Evolutionary conservation across 2,113 vertebrate genomes (phyloP), one percentile per base, ranked within the genome.

Genomic region (Thunnus thynnus): DNA sequence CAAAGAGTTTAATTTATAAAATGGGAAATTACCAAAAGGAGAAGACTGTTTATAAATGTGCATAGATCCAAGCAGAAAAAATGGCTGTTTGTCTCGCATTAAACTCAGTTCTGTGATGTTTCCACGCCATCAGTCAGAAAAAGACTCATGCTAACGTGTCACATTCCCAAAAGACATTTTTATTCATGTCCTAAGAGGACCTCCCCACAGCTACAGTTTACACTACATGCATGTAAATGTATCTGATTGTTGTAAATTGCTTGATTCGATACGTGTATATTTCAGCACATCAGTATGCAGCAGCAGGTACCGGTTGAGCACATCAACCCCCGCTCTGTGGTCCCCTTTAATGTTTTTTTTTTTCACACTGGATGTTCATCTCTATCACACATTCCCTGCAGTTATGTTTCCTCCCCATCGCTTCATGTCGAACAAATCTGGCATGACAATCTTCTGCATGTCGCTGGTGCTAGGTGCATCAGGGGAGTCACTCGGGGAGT

Each of bases 351-450:
- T 85, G 25, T 87, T 60, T 85, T 83, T 78, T 70, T 1, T 85
- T 64, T 72, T 58, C 67, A 68, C 76, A 52, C 70, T 78, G 60
- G 84, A 78, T 79, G 82, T 80, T 89, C 87, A 79, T 90, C 82
- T 87, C 79, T 60, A 67, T 87, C 86, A 65, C 71, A 64, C 41
- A 47, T 76, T 86, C 90, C 89, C 91, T 61, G 78, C 89, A 88
- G 89, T 89, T 55, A 80, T 87, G 86, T 85, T 90, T 86, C 76
- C 48, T 81, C 81, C 76, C 83, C 87, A 74, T 88, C 47, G 51
- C 84, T 87, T 83, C 89, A 85, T 89, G 88, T 90, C 56, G 58
- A 89, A 89, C 88, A 91, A 93, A 92, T 91, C 83, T 85, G 89
- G 76, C 86, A 70, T 85, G 89, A 87, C 90, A 90, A 91, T 93